Conservation (phyloP, 2,113 vertebrate genomes). For the Eleginops maclovinus region DNA sequence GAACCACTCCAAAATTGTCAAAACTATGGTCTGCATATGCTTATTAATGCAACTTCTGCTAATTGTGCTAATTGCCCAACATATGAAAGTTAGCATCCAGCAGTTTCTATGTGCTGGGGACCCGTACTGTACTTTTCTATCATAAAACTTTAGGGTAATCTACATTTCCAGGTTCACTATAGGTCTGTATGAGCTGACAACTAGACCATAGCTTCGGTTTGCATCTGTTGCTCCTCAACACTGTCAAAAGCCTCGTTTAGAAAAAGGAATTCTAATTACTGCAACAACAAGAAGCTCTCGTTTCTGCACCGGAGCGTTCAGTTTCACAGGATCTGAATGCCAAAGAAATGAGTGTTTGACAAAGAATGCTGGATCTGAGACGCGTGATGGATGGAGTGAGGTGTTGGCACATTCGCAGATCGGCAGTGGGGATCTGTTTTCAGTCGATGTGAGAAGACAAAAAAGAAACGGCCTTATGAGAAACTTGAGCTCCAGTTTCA, state of each 20-base stretch:
- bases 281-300: not conserved
- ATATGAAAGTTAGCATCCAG: no score
- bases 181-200: no score
- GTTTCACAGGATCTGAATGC: not conserved
- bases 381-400: not conserved
- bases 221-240: not conserved
- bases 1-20: no score
- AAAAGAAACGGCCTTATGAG: not conserved
- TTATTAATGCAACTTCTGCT: no score
- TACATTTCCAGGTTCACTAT: no score
- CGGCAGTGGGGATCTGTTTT: not conserved
- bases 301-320: not conserved
- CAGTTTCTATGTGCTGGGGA: no score
- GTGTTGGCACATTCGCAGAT: not conserved
- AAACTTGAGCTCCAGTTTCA: no score
- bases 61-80: no score
- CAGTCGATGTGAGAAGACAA: not conserved
- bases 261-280: not conserved
- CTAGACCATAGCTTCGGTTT: not conserved
- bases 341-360: not conserved
- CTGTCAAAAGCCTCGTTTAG: not conserved
- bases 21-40: no score
- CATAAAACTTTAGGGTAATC: no score
- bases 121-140: no score
- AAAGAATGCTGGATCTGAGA: not conserved